Evolutionary conservation across 2,888 invertebrate species (phyloP).

Genomic region (Luperina testacea): DNA sequence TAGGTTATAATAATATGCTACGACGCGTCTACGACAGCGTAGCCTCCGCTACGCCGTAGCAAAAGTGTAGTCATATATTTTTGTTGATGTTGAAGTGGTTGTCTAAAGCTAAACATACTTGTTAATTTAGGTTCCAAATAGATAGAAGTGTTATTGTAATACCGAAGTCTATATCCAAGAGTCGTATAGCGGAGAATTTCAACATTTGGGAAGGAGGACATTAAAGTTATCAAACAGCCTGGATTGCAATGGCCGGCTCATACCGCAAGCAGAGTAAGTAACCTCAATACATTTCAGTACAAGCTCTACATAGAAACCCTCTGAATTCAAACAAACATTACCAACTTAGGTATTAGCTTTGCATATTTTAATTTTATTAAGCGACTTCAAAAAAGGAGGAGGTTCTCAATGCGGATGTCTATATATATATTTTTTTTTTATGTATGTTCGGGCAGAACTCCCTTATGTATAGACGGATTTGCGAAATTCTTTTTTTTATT

Average conservation of each 20-base stretch:
- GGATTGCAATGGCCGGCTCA: constrained; percentile 91
- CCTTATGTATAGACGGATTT: too few species aligned
- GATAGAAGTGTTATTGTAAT: constrained; percentile 88
- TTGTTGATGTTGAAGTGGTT: neutral
- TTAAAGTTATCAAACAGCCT: constrained; percentile 91
- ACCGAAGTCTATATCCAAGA: constrained; percentile 89
- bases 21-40: constrained; percentile 2
- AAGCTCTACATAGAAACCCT: neutral
- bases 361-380: too few species aligned
- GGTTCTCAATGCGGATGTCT: too few species aligned
- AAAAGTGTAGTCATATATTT: constrained; percentile 1
- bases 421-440: too few species aligned
- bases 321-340: neutral
- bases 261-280: constrained; percentile 89
- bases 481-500: too few species aligned
- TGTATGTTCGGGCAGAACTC: too few species aligned
- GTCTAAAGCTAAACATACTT: neutral
- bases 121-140: constrained; percentile 74
- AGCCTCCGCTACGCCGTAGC: constrained; percentile 7
- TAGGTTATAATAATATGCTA: constrained; percentile 10
- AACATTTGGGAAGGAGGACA: constrained; percentile 87
- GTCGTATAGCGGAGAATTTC: constrained; percentile 88
- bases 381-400: too few species aligned
- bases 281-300: neutral
- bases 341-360: neutral